Evolutionary conservation across 2,113 vertebrate species (phyloP).

Genomic region (Bungarus multicinctus): DNA sequence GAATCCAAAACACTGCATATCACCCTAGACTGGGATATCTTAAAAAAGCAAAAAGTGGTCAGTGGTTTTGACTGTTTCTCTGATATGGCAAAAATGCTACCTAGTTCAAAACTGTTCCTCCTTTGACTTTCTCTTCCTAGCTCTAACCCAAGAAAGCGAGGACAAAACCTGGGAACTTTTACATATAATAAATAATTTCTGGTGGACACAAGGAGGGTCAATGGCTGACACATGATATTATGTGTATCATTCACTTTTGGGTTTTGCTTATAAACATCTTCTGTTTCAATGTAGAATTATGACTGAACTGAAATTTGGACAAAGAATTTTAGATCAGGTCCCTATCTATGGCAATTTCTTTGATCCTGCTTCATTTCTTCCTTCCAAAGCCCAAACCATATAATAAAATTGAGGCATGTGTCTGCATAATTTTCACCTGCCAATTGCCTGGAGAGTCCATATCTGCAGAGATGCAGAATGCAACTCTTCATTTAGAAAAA

Average conservation of each 20-base stretch:
- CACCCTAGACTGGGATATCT: not conserved
- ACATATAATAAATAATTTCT: not conserved
- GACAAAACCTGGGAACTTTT: not conserved
- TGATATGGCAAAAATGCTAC: not conserved
- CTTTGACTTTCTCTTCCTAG: not conserved
- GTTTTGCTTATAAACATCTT: not conserved
- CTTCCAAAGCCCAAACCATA: conserved; percentile 40
- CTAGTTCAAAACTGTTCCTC: not conserved
- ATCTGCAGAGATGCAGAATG: conserved; percentile 48
- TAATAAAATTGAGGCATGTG: conserved; percentile 46
- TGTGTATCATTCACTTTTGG: not conserved
- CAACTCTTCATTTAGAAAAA: conserved; percentile 36
- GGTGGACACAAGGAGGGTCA: not conserved
- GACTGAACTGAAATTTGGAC: not conserved
- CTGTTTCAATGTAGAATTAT: not conserved
- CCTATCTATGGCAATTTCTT: not conserved
- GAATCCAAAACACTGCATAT: not conserved
- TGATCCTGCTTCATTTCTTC: conserved; percentile 45
- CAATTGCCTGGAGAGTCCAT: conserved; percentile 55
- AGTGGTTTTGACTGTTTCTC: not conserved
- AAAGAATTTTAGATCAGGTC: not conserved
- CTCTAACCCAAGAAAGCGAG: not conserved
- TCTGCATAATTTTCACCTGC: conserved; percentile 44
- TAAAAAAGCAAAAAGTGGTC: not conserved
- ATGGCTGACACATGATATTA: not conserved